These are phyloP conservation scores for Tiliacea citrago DNA, from an alignment of 2,888 invertebrate species.

Conservation along the genomic window DNA sequence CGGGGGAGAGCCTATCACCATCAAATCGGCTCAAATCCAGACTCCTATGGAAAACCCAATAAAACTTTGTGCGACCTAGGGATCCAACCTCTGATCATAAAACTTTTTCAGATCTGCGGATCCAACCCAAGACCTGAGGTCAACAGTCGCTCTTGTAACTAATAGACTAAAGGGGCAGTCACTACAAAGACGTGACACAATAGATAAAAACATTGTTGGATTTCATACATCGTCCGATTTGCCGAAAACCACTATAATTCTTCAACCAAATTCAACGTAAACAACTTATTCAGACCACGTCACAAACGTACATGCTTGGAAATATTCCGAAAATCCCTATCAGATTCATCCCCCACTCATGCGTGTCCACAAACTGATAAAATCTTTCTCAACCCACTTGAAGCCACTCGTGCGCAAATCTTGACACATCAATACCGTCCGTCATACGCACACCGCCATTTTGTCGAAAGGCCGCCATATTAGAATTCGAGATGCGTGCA, in stretches of 20 bases:
- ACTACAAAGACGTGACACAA: background rate
- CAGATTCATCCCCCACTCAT: slow-evolving; percentile 11
- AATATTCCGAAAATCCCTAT: slow-evolving; percentile 15
- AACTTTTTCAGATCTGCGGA: background rate
- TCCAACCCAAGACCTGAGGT: background rate
- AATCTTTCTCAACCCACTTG: slow-evolving; percentile 32
- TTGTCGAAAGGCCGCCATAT: slow-evolving; percentile 28
- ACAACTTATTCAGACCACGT: slow-evolving; percentile 38
- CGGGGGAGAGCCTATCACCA: too few relatives aligned
- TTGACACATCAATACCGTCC: slow-evolving; percentile 53
- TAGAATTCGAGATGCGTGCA: slow-evolving; percentile 63
- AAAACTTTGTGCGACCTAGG: background rate
- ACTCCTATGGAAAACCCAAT: background rate
- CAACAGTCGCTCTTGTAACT: background rate
- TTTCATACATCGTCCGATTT: background rate
- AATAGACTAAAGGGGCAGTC: background rate
- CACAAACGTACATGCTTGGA: slow-evolving; percentile 11
- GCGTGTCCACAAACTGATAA: slow-evolving; percentile 28
- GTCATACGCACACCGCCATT: slow-evolving; percentile 44
- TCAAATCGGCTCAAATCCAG: background rate
- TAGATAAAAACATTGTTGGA: background rate
- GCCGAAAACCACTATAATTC: background rate
- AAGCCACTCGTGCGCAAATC: slow-evolving; percentile 54
- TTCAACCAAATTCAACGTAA: background rate
- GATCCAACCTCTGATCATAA: background rate